Base-by-base conservation (phyloP, 2,113 vertebrate genomes). In the Chaenogobius annularis region DNA sequence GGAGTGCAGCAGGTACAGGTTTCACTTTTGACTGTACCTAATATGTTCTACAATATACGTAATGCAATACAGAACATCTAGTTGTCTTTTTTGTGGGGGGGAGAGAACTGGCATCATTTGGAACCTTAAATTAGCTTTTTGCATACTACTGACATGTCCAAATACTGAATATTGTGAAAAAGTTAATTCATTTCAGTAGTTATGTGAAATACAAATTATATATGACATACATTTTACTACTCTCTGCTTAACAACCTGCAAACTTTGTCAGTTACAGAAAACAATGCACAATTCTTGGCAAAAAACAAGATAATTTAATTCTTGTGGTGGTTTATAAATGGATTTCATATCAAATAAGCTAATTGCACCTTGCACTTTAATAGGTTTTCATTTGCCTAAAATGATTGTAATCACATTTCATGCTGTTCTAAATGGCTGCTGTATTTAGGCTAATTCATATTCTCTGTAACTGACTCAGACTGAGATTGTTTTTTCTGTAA, bases 1-100 rank as follows among this genome's bases (percentile, higher is more conserved):
- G 96, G 95, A 76, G 93, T 98, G 14, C 95, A 97, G 83, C 96
- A 98, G 95, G 97, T 10, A 64, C 31, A 1, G 2, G 37, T 6
- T 20, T 0, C 9, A 22, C 0, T 7, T 62, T 11, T 15, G 19
- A 12, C 10, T 46, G 44, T 13, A 46, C 1, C 37, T 40, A 46
- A 46, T 10, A 40, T 40, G 37, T 5, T 40, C 3, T 9, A 12
- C 44, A 12, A 8, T 20, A 7, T 5, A 1, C 59, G 9, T 31
- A 62, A 37, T 9, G 31, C 26, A 48, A 48, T 48, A 15, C 12
- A 14, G 4, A 48, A 48, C 14, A 48, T 13, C 46, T 43, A 43
- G 7, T 43, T n/a, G 37, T 40, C 9, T 40, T 40, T 40, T n/a
- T n/a, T n/a, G n/a, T n/a, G n/a, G n/a, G n/a, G n/a, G n/a, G n/a